Conservation (phyloP, 2,888 invertebrate species). For the Eristalinus sepulchralis region DNA sequence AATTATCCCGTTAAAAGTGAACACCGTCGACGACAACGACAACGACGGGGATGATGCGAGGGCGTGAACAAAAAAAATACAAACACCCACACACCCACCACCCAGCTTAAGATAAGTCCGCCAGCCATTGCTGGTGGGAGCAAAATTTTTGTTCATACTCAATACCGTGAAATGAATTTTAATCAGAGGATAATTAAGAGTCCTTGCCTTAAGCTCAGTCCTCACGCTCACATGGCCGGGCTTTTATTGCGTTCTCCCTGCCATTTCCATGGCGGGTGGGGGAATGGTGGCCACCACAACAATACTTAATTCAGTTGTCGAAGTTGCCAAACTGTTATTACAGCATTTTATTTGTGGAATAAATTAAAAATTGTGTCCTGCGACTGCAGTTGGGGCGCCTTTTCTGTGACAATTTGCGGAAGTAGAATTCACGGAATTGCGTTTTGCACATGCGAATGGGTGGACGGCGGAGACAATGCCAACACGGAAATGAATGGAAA, state of each 20-base stretch:
- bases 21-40: constrained; percentile 5
- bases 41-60: not conserved
- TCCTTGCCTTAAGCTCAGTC: constrained; percentile 1
- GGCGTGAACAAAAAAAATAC: not conserved
- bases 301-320: constrained; percentile 38
- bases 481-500: not conserved
- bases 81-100: too few species aligned
- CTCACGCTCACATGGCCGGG: not conserved
- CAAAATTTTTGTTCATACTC: constrained; percentile 27
- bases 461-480: not conserved
- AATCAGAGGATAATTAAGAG: constrained; percentile 80
- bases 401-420: not conserved
- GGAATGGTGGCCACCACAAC: not conserved
- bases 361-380: constrained; percentile 22
- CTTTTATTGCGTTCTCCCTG: too few species aligned
- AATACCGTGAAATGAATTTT: constrained; percentile 63
- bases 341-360: constrained; percentile 23
- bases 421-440: not conserved
- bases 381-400: not conserved
- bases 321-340: constrained; percentile 34
- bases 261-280: too few species aligned
- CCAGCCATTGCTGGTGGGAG: not conserved
- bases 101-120: too few species aligned
- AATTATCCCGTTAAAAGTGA: constrained; percentile 76
- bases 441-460: not conserved